Percentiles rank a stretch among this genome's conserved stretches.
phyloP scores from a whole-genome alignment of 37 sponge, comb jelly and placozoan species.

The Agelas oroides region DNA sequence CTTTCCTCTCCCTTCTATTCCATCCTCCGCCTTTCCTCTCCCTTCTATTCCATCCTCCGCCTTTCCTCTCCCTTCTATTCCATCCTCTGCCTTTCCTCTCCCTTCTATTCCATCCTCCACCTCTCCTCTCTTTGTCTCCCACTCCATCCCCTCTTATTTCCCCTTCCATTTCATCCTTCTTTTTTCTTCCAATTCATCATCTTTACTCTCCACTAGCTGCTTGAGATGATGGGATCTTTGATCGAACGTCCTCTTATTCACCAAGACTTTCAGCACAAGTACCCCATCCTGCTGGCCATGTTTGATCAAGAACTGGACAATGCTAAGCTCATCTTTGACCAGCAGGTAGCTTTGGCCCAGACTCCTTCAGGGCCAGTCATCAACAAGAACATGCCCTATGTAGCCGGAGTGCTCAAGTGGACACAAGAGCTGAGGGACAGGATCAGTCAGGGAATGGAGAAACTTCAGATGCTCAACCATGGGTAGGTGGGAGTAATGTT shows the following conservation, averaged over 20 bases:
- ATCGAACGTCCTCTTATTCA: constrained; percentile 91
- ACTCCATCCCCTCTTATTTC: no score
- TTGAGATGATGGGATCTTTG: constrained; percentile 91
- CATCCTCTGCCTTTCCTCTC: no score
- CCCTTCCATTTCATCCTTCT: no score
- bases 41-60: no score
- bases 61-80: no score
- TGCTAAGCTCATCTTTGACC: constrained; percentile 86
- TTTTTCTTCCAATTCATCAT: no score
- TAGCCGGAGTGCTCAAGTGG: constrained; percentile 94
- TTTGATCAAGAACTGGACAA: constrained; percentile 83
- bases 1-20: no score
- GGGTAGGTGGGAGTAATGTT: constrained; percentile 45
- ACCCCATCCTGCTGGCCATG: constrained; percentile 83
- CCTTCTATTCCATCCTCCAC: not conserved
- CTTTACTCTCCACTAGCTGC: constrained; percentile 62
- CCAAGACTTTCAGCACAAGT: constrained; percentile 88
- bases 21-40: no score
- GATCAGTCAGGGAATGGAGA: constrained; percentile 53
- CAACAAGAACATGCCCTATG: constrained; percentile 95
- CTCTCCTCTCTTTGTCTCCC: no score
- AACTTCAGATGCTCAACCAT: constrained; percentile 82
- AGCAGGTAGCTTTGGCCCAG: constrained; percentile 60
- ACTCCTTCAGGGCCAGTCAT: constrained; percentile 68
- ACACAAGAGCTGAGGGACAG: constrained; percentile 90